These are phyloP conservation scores for Blastomussa wellsi DNA, from an alignment of 92 coral and sea anemone genomes.

Conservation along the genomic window DNA sequence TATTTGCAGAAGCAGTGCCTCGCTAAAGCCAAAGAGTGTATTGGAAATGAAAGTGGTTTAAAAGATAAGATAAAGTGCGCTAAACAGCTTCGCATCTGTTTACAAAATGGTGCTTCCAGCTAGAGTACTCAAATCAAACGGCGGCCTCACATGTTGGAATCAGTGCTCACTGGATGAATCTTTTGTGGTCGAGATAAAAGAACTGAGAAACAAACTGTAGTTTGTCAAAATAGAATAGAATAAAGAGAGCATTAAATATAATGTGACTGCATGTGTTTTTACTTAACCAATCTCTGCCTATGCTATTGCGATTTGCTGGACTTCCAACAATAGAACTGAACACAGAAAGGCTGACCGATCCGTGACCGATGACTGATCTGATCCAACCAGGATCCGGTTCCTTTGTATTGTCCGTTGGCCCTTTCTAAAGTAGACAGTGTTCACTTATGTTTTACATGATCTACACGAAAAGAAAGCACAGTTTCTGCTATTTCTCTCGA, in stretches of 20 bases:
- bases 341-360: too few relatives aligned
- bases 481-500: too few relatives aligned
- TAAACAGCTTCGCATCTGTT: conserved; percentile 31
- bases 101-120: conserved; percentile 36
- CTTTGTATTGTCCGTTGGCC: too few relatives aligned
- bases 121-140: neutral
- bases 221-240: neutral
- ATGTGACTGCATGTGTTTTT: neutral
- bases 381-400: too few relatives aligned
- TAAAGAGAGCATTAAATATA: neutral
- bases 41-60: neutral
- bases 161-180: neutral
- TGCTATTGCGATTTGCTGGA: neutral
- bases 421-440: too few relatives aligned
- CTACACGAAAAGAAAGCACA: too few relatives aligned
- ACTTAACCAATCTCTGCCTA: too few relatives aligned
- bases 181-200: neutral
- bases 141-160: neutral
- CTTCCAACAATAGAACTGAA: too few relatives aligned
- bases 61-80: conserved; percentile 29
- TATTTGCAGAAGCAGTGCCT: conserved; percentile 55
- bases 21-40: conserved; percentile 48
- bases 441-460: too few relatives aligned
- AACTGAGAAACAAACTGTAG: neutral
- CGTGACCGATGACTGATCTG: too few relatives aligned